Evolutionary conservation across 2,888 invertebrate species (phyloP).

Genomic region (Agonopterix alstromeriana): DNA sequence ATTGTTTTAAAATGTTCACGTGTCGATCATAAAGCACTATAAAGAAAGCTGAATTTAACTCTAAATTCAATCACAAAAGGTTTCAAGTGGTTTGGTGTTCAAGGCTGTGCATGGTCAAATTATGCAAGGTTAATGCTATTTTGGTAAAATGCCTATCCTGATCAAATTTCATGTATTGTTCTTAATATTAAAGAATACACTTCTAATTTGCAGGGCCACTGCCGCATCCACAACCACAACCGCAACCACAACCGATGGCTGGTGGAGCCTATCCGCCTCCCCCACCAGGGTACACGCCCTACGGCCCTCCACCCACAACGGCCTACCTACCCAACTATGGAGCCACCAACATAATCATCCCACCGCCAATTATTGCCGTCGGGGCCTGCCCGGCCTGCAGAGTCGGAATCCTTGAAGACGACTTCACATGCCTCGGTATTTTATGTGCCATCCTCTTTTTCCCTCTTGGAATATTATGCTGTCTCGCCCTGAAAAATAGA

Average conservation of each 20-base stretch:
- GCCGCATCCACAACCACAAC: slow-evolving; percentile 17
- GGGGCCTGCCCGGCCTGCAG: slow-evolving; percentile 94
- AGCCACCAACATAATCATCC: slow-evolving; percentile 79
- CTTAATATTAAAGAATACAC: not conserved
- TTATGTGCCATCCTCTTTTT: slow-evolving; percentile 91
- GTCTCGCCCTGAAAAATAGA: slow-evolving; percentile 88
- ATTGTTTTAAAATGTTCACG: no score
- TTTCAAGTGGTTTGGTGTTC: no score
- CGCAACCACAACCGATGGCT: slow-evolving; percentile 8
- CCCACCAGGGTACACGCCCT: slow-evolving; percentile 76
- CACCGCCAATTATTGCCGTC: slow-evolving; percentile 87
- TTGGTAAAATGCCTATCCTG: no score
- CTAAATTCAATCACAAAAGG: no score
- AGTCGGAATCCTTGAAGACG: slow-evolving; percentile 91
- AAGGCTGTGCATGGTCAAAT: no score
- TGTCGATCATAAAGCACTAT: no score
- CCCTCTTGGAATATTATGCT: slow-evolving; percentile 91
- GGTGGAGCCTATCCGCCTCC: slow-evolving; percentile 59
- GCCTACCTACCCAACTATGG: slow-evolving; percentile 78
- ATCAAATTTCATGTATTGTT: no score
- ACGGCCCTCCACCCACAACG: slow-evolving; percentile 29
- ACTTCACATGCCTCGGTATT: slow-evolving; percentile 90
- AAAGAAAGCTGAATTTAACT: no score
- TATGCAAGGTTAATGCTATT: no score
- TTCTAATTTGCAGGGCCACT: slow-evolving; percentile 25